Conservation (phyloP, 2,797 vertebrate genomes). For the Aphelocoma californica region DNA sequence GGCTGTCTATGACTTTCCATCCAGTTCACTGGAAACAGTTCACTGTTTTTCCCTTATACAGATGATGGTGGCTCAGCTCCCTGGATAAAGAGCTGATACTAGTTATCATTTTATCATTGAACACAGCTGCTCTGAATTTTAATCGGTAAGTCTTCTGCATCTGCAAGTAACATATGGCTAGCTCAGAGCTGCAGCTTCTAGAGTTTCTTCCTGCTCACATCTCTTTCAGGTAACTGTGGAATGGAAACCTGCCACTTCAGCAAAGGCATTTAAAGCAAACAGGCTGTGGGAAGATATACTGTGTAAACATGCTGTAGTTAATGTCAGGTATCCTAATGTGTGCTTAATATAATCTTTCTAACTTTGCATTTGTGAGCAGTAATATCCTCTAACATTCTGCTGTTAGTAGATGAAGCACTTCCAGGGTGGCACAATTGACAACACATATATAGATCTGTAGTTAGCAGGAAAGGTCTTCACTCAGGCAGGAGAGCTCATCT, state of each 20-base stretch:
- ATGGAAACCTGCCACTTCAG: conserved; percentile 18
- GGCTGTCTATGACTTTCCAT: neutral
- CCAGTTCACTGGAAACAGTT: neutral
- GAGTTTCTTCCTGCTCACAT: neutral
- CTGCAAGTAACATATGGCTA: conserved; percentile 59
- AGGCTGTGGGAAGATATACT: neutral
- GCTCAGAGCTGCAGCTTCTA: neutral
- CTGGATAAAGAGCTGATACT: neutral
- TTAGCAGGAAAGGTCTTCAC: neutral
- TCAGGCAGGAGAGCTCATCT: neutral
- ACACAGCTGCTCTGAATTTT: conserved; percentile 59
- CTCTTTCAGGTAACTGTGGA: conserved; percentile 10
- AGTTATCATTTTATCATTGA: conserved; percentile 50
- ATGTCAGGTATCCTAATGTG: neutral
- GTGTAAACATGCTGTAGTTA: neutral
- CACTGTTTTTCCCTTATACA: neutral
- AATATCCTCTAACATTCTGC: neutral
- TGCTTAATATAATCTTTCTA: neutral
- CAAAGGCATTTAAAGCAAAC: neutral
- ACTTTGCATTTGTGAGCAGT: neutral
- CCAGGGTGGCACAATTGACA: neutral
- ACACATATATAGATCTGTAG: neutral
- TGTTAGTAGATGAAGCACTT: neutral
- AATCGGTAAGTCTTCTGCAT: conserved; percentile 31
- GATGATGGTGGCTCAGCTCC: neutral